Evolutionary conservation across 2,113 vertebrate species (phyloP), one percentile per base, ranked within the genome.

Genomic region (Uropsilus gracilis): DNA sequence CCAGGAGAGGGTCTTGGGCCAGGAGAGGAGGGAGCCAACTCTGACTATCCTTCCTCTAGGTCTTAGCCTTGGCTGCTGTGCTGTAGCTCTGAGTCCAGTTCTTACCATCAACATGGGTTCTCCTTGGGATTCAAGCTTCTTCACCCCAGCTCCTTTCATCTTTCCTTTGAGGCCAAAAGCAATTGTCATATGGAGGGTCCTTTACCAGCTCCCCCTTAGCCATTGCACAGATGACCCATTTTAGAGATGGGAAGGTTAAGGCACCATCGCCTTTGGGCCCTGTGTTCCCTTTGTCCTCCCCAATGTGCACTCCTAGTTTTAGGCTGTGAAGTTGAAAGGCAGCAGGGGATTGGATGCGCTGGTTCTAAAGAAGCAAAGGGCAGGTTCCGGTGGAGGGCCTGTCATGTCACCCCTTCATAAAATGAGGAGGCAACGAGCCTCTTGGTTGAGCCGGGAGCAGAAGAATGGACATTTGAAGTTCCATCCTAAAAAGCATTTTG

Each of bases 101-200:
- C 17, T 55, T 37, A 2, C 1, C 7, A 24, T 5, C 24, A 59
- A 50, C 18, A 2, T 1, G 16, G 7, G 16, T 6, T 4, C 3
- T 6, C 42, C 77, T 55, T 39, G 0, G 37, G 30, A 3, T 16
- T 14, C 59, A 14, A 18, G n/a, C 37, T 69, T 53, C 75, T 26
- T n/a, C 20, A 1, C 72, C 44, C 12, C 14, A 7, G 39, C 30
- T 6, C 39, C 61, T 9, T n/a, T 18, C 37, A 42, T 13, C 30
- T 42, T 32, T 48, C 20, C 63, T 72, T 22, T 22, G 59, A 72
- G 48, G 55, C 50, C 24, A 69, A 66, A 85, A 73, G 82, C 20
- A 75, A 20, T 0, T 8, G 24, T 81, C 53, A 10, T 0, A 13
- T 24, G 32, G 44, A 37, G 46, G 44, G 34, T 26, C 44, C 77